Conservation (phyloP, 2,797 vertebrate species). For the Pangasius mekongensis region DNA sequence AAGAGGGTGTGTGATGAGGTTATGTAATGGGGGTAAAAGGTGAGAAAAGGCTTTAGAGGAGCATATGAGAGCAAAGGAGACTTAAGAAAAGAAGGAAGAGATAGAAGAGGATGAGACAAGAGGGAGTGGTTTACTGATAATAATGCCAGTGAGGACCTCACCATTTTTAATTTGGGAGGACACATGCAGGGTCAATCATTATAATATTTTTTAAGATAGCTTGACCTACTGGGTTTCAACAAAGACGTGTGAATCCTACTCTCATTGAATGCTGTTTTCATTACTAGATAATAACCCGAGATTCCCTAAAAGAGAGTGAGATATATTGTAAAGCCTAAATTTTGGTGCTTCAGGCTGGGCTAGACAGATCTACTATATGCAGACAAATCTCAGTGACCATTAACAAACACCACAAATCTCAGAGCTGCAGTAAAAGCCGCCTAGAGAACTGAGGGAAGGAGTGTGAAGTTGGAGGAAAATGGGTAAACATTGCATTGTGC, state of each 20-base stretch:
- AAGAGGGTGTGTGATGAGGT: background rate
- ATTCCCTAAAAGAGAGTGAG: background rate
- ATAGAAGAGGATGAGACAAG: constrained; percentile 2
- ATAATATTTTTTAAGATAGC: constrained; percentile 46
- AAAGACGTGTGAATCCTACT: background rate
- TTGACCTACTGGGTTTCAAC: background rate
- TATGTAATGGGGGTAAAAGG: constrained; percentile 6
- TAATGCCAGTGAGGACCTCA: constrained; percentile 25
- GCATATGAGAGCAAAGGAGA: constrained; percentile 3
- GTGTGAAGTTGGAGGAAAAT: constrained; percentile 4
- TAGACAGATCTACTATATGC: background rate
- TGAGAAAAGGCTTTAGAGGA: constrained; percentile 31
- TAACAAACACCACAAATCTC: background rate
- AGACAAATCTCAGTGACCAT: background rate
- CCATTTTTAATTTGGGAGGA: constrained; percentile 33
- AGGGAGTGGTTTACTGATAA: constrained; percentile 36
- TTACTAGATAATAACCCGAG: constrained; percentile 9
- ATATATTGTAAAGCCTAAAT: background rate
- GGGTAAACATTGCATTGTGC: constrained; percentile 34
- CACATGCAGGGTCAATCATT: constrained; percentile 30
- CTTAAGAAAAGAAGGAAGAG: constrained; percentile 11
- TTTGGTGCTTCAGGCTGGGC: background rate
- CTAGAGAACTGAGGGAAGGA: background rate
- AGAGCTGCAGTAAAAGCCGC: background rate
- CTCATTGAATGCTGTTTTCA: constrained; percentile 18